A percentile compares a stretch with the other conserved stretches of the same genome.
Evolutionary conservation across 2,888 invertebrate genomes (phyloP).

Genomic region (Brachypalpus laphriformis): DNA sequence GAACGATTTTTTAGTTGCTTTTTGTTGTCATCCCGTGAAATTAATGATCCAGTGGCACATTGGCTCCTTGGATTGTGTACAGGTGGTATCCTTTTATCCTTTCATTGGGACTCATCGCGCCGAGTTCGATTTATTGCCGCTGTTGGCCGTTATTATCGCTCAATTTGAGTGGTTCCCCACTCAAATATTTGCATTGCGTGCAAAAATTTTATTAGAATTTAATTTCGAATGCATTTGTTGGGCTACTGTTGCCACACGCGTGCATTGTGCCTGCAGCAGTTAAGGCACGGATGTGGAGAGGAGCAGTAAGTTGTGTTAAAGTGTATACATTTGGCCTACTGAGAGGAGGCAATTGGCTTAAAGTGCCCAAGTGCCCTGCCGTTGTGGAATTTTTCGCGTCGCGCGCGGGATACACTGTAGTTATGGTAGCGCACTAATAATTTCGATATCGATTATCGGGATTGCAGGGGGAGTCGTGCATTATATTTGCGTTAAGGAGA

Average conservation of each 20-base stretch:
- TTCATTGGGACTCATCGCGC: slow-evolving; percentile 20
- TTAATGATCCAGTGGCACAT: slow-evolving; percentile 66
- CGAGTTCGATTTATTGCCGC: slow-evolving; percentile 55
- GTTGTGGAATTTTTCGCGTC: slow-evolving; percentile 15
- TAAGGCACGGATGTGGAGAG: slow-evolving; percentile 28
- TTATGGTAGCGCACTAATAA: slow-evolving; percentile 72
- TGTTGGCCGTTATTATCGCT: slow-evolving; percentile 61
- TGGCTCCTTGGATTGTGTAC: slow-evolving; percentile 22
- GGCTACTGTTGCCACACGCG: slow-evolving; percentile 67
- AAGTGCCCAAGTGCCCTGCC: slow-evolving; percentile 58
- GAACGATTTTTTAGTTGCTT: slow-evolving; percentile 47
- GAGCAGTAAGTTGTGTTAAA: slow-evolving; percentile 51
- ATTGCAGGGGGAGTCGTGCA: slow-evolving; percentile 27
- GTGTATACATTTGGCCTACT: slow-evolving; percentile 67
- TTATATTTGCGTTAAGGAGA: slow-evolving; percentile 7
- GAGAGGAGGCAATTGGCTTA: slow-evolving; percentile 61
- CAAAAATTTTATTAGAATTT: slow-evolving; percentile 80
- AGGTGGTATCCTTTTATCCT: slow-evolving; percentile 23
- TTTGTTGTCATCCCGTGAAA: slow-evolving; percentile 26
- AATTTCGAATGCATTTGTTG: slow-evolving; percentile 68
- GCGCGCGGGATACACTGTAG: slow-evolving; percentile 50
- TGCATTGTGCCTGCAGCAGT: slow-evolving; percentile 60
- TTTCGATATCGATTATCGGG: slow-evolving; percentile 71
- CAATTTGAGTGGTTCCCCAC: slow-evolving; percentile 70
- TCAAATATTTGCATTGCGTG: slow-evolving; percentile 77